These are phyloP conservation scores for Cnemophilus loriae DNA, from an alignment of 2,113 vertebrate genomes.

Conservation along the genomic window DNA sequence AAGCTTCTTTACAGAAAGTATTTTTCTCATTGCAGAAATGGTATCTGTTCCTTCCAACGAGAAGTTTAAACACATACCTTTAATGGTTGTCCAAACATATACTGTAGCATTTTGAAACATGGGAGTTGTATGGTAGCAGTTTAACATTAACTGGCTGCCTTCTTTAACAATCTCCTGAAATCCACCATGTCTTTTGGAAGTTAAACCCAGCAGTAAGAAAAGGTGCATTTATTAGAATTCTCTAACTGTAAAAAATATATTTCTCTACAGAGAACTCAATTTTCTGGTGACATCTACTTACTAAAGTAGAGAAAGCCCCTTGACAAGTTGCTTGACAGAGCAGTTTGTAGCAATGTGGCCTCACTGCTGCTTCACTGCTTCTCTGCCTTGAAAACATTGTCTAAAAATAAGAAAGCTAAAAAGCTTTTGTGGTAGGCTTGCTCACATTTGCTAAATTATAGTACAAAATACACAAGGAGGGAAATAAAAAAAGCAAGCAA, in stretches of 20 bases:
- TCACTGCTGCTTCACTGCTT: not conserved
- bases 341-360: not conserved
- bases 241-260: not conserved
- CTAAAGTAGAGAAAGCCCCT: not conserved
- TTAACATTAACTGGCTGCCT: not conserved
- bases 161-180: not conserved
- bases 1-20: not conserved
- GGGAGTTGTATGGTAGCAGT: not conserved
- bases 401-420: not conserved
- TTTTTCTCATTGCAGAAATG: not conserved
- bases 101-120: not conserved
- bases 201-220: not conserved
- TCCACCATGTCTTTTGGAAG: not conserved
- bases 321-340: not conserved
- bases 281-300: not conserved
- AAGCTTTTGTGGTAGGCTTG: not conserved
- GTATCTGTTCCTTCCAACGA: not conserved
- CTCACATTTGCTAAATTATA: not conserved
- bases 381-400: not conserved
- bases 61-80: not conserved
- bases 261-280: rapidly evolving
- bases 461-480: not conserved
- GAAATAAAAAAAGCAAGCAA: not conserved
- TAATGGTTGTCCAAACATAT: not conserved
- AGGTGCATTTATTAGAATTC: not conserved